phyloP scores from a whole-genome alignment of 2,797 vertebrate genomes.

The Melanotaenia maccullochi region DNA sequence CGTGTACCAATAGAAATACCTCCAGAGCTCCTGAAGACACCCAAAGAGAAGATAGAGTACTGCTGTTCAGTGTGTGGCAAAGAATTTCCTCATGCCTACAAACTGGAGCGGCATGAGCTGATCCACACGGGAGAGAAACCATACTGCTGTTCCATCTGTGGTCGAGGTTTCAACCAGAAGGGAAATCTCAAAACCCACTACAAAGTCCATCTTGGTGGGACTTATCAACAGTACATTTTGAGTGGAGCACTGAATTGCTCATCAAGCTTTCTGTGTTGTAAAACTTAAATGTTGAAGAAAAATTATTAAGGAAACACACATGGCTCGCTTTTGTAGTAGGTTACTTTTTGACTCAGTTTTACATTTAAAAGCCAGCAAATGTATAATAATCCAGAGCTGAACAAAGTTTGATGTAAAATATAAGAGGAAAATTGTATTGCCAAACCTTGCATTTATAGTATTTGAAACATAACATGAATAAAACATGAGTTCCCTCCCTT shows the following conservation, averaged over 20 bases:
- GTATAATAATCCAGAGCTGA: background rate
- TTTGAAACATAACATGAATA: background rate
- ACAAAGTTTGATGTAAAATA: background rate
- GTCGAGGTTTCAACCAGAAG: conserved; percentile 77
- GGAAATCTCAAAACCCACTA: conserved; percentile 80
- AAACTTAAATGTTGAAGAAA: background rate
- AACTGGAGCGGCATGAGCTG: conserved; percentile 73
- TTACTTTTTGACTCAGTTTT: too few relatives aligned
- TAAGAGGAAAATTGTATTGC: background rate
- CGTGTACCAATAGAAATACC: conserved; percentile 60
- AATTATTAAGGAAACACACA: background rate
- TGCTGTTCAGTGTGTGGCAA: conserved; percentile 74
- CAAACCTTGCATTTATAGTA: background rate
- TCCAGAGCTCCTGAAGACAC: conserved; percentile 72
- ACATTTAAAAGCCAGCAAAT: background rate
- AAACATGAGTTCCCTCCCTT: conserved; percentile 14
- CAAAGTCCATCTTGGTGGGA: conserved; percentile 76
- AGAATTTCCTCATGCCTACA: conserved; percentile 75
- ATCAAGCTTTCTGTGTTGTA: background rate
- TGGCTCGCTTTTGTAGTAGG: background rate
- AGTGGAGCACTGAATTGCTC: background rate
- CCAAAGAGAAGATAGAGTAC: conserved; percentile 74
- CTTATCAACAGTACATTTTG: background rate
- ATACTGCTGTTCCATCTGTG: conserved; percentile 74
- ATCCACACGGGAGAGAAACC: conserved; percentile 78